Evolutionary conservation across 2,797 vertebrate species (phyloP).

Genomic region (Neoniphon sammara): DNA sequence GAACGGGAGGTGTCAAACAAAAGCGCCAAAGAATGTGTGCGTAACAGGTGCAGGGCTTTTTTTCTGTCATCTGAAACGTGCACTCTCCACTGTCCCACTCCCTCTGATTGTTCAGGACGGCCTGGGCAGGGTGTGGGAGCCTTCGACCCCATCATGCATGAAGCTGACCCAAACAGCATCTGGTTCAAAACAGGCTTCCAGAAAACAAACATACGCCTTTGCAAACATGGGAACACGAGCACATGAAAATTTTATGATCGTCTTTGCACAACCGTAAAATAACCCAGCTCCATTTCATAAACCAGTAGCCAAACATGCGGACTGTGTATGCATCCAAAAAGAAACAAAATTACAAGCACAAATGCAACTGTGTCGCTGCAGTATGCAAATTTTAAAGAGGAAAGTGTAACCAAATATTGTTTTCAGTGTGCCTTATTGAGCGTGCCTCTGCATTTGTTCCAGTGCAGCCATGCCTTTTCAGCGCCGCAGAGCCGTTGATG

Average conservation of each 20-base stretch:
- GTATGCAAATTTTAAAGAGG: background rate
- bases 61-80: slow-evolving; percentile 69
- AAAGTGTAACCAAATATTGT: background rate
- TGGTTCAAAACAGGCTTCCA: slow-evolving; percentile 5
- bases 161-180: slow-evolving; percentile 22
- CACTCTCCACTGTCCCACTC: slow-evolving; percentile 42
- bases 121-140: slow-evolving; percentile 28
- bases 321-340: background rate
- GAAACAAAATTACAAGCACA: background rate
- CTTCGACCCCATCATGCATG: slow-evolving; percentile 33
- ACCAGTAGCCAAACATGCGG: background rate
- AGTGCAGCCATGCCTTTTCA: slow-evolving; percentile 4
- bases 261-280: background rate
- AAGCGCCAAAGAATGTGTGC: slow-evolving; percentile 73
- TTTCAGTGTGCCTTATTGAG: background rate
- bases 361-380: background rate
- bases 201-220: background rate
- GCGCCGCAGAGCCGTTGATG: slow-evolving; percentile 8
- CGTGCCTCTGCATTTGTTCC: background rate
- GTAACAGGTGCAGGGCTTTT: slow-evolving; percentile 72
- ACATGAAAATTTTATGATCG: background rate
- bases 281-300: background rate
- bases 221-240: background rate
- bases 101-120: slow-evolving; percentile 60
- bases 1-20: slow-evolving; percentile 74